Percentiles rank a stretch among this genome's conserved stretches.
Evolutionary conservation across 1,140 invertebrate genomes (phyloP).

Genomic region (Megalopta genalis): DNA sequence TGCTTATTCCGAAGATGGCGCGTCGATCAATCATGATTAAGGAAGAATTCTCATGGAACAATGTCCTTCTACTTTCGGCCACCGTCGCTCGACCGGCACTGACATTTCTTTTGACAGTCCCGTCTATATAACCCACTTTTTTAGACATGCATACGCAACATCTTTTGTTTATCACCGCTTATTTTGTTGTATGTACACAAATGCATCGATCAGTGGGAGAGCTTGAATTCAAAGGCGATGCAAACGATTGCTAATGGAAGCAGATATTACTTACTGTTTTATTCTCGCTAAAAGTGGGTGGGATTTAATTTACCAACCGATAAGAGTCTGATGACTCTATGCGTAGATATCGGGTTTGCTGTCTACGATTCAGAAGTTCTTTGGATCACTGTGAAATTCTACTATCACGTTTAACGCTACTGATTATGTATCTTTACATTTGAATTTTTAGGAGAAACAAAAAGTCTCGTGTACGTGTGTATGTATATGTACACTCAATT

Average conservation of each 20-base stretch:
- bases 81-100: not conserved
- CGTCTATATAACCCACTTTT: not conserved
- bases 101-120: not conserved
- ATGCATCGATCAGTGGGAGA: not conserved
- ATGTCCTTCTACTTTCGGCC: not conserved
- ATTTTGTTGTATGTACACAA: not conserved
- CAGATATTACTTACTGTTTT: not conserved
- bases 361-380: not conserved
- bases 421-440: no score
- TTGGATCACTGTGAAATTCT: not conserved
- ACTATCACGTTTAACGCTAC: no score
- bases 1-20: conserved; percentile 42
- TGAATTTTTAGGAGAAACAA: not conserved
- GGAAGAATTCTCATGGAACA: conserved; percentile 28
- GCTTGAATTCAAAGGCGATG: not conserved
- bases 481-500: not conserved
- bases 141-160: not conserved
- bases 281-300: not conserved
- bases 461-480: not conserved
- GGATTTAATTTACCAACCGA: not conserved
- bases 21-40: conserved; percentile 34
- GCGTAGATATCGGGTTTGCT: not conserved
- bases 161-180: conserved; percentile 27
- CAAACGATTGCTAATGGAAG: not conserved
- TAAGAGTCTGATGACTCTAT: not conserved